A percentile compares a stretch with the other conserved stretches of the same genome.
These are phyloP conservation scores for Bedellia somnulentella DNA, from an alignment of 2,888 invertebrate species.

Conservation along the genomic window DNA sequence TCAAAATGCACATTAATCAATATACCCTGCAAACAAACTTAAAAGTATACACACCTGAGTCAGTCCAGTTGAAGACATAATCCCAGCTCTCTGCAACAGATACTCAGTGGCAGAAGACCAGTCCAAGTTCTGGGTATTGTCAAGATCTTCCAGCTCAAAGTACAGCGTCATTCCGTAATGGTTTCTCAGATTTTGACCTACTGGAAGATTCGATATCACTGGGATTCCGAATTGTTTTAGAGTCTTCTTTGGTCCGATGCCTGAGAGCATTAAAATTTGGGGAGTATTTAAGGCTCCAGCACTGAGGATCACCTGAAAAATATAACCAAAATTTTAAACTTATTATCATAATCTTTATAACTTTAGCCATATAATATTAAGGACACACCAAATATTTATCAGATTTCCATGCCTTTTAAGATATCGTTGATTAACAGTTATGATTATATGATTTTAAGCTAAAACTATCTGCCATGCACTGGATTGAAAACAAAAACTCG, in stretches of 20 bases:
- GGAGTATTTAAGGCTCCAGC: constrained; percentile 68
- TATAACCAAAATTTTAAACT: no score
- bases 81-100: constrained; percentile 53
- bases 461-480: no score
- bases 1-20: no score
- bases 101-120: constrained; percentile 62
- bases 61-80: constrained; percentile 65
- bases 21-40: no score
- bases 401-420: no score
- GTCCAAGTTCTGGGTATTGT: constrained; percentile 50
- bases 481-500: no score
- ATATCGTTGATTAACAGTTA: no score
- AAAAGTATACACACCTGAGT: constrained; percentile 64
- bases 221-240: constrained; percentile 50
- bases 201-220: constrained; percentile 62
- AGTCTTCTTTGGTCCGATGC: constrained; percentile 62
- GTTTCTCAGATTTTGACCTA: constrained; percentile 65
- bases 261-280: constrained; percentile 64
- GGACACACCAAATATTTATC: no score
- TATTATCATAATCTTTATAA: no score
- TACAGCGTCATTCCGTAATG: constrained; percentile 63
- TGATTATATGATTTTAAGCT: no score
- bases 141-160: constrained; percentile 38
- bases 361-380: no score
- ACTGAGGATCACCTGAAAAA: constrained; percentile 53